Evolutionary conservation across 2,888 invertebrate species (phyloP).

Genomic region (Callyntrura guangdongensis): DNA sequence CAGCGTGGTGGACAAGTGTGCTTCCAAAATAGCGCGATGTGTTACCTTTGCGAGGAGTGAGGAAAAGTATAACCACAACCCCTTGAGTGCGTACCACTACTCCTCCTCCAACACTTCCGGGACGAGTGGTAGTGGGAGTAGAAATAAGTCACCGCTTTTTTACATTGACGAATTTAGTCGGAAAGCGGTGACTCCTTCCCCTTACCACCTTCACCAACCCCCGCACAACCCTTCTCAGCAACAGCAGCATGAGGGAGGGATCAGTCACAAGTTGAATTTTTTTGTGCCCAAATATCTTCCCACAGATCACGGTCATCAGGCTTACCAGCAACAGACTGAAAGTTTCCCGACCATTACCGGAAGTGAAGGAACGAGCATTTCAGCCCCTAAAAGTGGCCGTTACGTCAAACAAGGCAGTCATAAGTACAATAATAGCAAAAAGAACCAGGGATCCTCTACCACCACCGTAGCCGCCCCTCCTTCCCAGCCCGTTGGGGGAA

Average conservation of each 20-base stretch:
- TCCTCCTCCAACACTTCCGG: constrained; percentile 59
- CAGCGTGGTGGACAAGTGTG: constrained; percentile 81
- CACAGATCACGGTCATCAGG: constrained; percentile 36
- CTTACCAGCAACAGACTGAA: constrained; percentile 33
- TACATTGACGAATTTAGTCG: constrained; percentile 80
- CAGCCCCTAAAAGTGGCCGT: constrained; percentile 28
- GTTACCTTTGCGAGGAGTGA: constrained; percentile 76
- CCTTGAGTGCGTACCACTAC: constrained; percentile 69
- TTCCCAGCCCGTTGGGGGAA: neutral
- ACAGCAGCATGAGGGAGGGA: constrained; percentile 20
- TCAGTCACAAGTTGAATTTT: constrained; percentile 52
- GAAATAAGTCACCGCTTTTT: constrained; percentile 81
- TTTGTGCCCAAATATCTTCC: constrained; percentile 80
- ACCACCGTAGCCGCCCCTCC: neutral
- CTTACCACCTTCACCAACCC: constrained; percentile 37
- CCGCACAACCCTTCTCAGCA: neutral
- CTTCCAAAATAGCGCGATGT: constrained; percentile 80
- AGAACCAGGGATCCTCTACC: constrained; percentile 12
- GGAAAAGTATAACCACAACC: constrained; percentile 71
- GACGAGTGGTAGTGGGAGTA: constrained; percentile 64
- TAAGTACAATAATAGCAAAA: constrained; percentile 20
- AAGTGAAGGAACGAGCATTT: constrained; percentile 33
- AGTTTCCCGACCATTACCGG: constrained; percentile 48
- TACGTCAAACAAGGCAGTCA: constrained; percentile 62
- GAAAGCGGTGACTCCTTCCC: constrained; percentile 37